Evolutionary conservation across 2,888 invertebrate genomes (phyloP).

Genomic region (Napeogenes inachia): DNA sequence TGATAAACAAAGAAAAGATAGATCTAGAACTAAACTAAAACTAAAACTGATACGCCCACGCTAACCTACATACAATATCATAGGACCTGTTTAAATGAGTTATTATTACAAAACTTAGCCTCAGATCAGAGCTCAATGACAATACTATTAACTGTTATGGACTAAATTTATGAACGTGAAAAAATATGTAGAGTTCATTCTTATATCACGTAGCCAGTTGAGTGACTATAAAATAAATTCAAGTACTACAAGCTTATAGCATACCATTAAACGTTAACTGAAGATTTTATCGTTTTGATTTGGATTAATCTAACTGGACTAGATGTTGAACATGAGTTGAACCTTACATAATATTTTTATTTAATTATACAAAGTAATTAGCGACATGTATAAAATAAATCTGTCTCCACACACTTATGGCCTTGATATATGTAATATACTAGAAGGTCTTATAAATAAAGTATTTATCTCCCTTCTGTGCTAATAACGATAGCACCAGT

Average conservation of each 20-base stretch:
- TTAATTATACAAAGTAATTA: not conserved
- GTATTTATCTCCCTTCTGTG: not conserved
- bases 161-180: no score
- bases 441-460: slow-evolving; percentile 1
- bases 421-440: not conserved
- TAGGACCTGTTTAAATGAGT: slow-evolving; percentile 20
- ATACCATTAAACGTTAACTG: not conserved
- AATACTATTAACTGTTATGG: slow-evolving; percentile 1
- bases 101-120: slow-evolving; percentile 17
- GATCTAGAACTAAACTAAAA: not conserved
- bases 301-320: no score
- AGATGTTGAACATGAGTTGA: no score
- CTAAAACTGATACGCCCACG: slow-evolving; percentile 6
- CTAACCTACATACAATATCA: slow-evolving; percentile 22
- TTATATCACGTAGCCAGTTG: no score
- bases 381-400: not conserved
- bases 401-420: not conserved
- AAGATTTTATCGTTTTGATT: no score
- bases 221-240: not conserved
- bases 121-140: slow-evolving; percentile 11
- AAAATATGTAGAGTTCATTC: no score
- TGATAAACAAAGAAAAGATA: not conserved
- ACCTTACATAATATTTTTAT: not conserved
- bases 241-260: slow-evolving; percentile 8
- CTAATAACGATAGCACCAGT: not conserved